phyloP scores from a whole-genome alignment of 2,113 vertebrate species.

The Hemicordylus capensis region DNA sequence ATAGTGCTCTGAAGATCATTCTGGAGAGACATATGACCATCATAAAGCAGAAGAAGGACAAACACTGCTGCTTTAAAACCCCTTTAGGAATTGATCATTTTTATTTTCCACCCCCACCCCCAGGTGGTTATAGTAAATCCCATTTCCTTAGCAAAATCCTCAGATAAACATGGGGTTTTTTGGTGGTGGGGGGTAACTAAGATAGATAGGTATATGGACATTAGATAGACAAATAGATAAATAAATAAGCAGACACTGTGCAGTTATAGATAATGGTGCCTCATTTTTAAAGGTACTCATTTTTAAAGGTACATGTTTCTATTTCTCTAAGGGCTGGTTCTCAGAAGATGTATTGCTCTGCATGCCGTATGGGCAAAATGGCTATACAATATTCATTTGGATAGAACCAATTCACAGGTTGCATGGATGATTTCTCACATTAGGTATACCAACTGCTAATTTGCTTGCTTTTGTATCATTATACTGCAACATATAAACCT shows the following conservation, averaged over 20 bases:
- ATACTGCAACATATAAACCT: background rate
- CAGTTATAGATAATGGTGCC: slow-evolving; percentile 33
- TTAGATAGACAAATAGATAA: slow-evolving; percentile 37
- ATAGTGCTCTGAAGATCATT: slow-evolving; percentile 52
- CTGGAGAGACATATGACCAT: slow-evolving; percentile 60
- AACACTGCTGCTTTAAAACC: slow-evolving; percentile 50
- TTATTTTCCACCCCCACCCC: slow-evolving; percentile 47
- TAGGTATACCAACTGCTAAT: background rate
- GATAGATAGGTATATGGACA: background rate
- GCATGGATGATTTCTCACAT: background rate
- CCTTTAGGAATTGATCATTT: slow-evolving; percentile 52
- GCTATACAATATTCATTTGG: background rate
- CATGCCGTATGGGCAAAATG: background rate
- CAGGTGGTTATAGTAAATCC: slow-evolving; percentile 61
- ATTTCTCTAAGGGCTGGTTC: slow-evolving; percentile 1
- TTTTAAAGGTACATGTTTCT: slow-evolving; percentile 45
- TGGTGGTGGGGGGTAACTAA: too few relatives aligned
- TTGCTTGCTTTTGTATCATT: background rate
- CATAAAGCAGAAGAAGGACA: slow-evolving; percentile 59
- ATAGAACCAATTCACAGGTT: background rate
- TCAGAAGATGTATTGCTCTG: background rate
- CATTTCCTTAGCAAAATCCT: slow-evolving; percentile 45
- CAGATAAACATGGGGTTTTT: slow-evolving; percentile 52
- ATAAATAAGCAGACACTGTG: slow-evolving; percentile 48
- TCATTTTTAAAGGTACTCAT: background rate